phyloP scores from a whole-genome alignment of 2,797 vertebrate species.

The Pipistrellus pipistrellus region DNA sequence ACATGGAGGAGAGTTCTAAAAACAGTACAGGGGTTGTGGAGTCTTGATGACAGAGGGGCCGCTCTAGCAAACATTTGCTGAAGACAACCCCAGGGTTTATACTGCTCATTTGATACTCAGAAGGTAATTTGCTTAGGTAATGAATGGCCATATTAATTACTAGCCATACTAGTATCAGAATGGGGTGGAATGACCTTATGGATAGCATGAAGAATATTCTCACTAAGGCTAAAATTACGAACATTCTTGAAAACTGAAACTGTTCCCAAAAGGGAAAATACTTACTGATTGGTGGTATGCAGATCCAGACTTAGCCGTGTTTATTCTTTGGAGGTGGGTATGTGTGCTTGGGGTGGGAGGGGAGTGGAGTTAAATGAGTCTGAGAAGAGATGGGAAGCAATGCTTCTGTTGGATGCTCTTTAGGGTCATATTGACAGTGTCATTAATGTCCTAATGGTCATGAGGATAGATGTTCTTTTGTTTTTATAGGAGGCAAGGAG shows the following conservation, averaged over 20 bases:
- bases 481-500: background rate
- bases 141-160: background rate
- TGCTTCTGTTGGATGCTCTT: background rate
- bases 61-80: background rate
- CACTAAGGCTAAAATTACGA: background rate
- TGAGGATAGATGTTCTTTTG: background rate
- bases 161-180: background rate
- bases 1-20: background rate
- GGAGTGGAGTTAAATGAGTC: background rate
- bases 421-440: background rate
- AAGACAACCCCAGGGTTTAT: background rate
- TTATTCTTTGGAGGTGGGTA: background rate
- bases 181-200: background rate
- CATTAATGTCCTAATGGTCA: background rate
- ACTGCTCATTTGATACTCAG: background rate
- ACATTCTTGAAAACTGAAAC: background rate
- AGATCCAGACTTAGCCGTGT: background rate
- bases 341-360: background rate
- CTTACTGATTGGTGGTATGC: background rate
- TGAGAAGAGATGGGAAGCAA: background rate
- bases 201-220: background rate
- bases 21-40: background rate
- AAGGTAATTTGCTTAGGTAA: background rate
- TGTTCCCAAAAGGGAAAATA: background rate
- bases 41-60: background rate